Evolutionary conservation across 92 coral and sea anemone genomes (phyloP), one percentile per base, ranked within the genome.

Genomic region (Zoanthus solanderi): DNA sequence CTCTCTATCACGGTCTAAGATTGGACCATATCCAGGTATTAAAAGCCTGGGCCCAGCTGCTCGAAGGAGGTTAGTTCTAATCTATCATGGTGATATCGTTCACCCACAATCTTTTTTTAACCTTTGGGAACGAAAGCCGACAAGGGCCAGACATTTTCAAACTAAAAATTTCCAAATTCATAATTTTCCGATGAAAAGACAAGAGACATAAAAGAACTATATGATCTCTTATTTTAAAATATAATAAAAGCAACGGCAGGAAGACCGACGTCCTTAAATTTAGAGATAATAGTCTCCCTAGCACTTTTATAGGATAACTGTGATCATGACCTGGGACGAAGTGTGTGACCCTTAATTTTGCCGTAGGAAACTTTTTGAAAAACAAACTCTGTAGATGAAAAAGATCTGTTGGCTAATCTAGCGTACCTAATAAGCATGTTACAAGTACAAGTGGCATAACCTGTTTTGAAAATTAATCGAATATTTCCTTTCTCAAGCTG

Each of bases 251-350:
- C 69, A 1, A 12, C 69, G 1, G 69, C 28, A 42, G 83, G 60
- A 12, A 78, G 14, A 13, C 83, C 69, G 63, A 78, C 17, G 10
- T 69, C 83, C 34, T 78, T 42, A 50, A 78, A 78, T 78, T 78
- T 45, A 52, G 83, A 44, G 61, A 78, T 42, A 42, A 50, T 78
- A 42, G 61, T 30, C 32, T 78, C 69, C 61, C 83, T 78, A 30
- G 83, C 83, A 0, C 83, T 78, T 30, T 29, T 42, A 18, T 78
- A 78, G 60, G 83, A 78, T 46, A 78, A 50, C 34, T 78, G 83
- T 15, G n/a, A n/a, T n/a, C n/a, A n/a, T n/a, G 83, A 45, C 2
- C 83, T 69, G 32, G 83, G 83, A 12, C 34, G 69, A 13, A 78
- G 83, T 16, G 83, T 42, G 60, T 78, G 13, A 50, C 69, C 83